A percentile compares a stretch with the other conserved stretches of the same genome.
phyloP scores from a whole-genome alignment of 2,113 vertebrate genomes.

The Antigone vipio region DNA sequence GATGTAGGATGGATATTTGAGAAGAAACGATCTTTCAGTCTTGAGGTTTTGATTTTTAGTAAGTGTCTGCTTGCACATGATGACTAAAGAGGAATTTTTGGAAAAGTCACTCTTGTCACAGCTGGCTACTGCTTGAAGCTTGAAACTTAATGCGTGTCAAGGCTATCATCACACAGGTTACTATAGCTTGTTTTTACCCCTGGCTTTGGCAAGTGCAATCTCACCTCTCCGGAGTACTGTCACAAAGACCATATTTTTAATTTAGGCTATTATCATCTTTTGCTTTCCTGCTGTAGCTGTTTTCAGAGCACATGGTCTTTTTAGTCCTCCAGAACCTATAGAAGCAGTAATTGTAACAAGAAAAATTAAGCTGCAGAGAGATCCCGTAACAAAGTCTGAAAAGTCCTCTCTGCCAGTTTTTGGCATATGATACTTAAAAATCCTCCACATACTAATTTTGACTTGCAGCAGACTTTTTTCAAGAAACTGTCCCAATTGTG shows the following conservation, averaged over 20 bases:
- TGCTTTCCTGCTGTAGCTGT: background rate
- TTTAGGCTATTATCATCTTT: background rate
- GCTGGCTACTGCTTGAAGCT: background rate
- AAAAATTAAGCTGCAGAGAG: background rate
- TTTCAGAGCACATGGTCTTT: background rate
- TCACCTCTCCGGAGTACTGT: background rate
- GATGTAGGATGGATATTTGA: background rate
- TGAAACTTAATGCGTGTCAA: background rate
- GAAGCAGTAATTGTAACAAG: background rate
- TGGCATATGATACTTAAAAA: background rate
- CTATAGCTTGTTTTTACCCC: background rate
- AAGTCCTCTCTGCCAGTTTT: background rate
- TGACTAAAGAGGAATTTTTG: slow-evolving; percentile 50
- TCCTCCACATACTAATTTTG: background rate
- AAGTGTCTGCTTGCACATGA: background rate
- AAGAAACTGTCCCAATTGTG: background rate
- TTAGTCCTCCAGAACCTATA: background rate
- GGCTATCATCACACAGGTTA: background rate
- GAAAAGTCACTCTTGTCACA: slow-evolving; percentile 28
- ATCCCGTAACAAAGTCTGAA: background rate
- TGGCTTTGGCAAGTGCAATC: background rate
- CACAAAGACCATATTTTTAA: background rate
- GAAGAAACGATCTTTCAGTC: background rate
- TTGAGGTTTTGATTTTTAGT: background rate
- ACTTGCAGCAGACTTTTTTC: background rate